phyloP scores from a whole-genome alignment of 2,113 vertebrate genomes.

The Ptilonorhynchus violaceus region DNA sequence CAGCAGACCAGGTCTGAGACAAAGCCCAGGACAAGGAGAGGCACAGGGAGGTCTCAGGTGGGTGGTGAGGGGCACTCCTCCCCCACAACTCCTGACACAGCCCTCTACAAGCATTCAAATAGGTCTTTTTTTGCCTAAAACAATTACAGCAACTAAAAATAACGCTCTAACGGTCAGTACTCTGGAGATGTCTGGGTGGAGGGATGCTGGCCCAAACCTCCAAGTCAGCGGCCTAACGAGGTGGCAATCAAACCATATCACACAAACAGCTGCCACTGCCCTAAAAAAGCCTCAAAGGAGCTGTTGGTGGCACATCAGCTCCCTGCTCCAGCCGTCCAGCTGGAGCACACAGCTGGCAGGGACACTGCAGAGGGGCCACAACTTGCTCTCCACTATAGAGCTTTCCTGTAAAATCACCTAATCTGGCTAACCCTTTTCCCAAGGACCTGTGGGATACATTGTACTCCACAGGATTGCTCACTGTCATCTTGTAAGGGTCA shows the following conservation, averaged over 20 bases:
- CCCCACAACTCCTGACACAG: neutral
- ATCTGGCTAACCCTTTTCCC: neutral
- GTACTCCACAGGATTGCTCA: neutral
- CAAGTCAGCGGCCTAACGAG: rapidly evolving
- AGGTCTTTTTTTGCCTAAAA: neutral
- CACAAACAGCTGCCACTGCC: neutral
- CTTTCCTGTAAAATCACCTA: neutral
- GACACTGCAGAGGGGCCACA: neutral
- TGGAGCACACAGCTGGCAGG: neutral
- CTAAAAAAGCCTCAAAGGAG: neutral
- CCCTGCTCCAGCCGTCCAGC: neutral
- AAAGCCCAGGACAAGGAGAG: neutral
- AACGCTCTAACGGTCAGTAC: neutral
- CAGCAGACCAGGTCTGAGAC: neutral
- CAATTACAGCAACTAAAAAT: neutral
- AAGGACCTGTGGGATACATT: neutral
- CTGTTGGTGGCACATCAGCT: neutral
- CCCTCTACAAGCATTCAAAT: neutral
- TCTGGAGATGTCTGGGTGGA: neutral
- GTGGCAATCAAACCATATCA: neutral
- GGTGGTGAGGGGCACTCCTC: neutral
- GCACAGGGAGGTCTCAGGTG: neutral
- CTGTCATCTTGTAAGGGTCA: neutral
- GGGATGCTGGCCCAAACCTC: neutral
- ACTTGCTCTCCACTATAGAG: rapidly evolving